Evolutionary conservation across 2,888 invertebrate species (phyloP).

Genomic region (Phytoseiulus persimilis): DNA sequence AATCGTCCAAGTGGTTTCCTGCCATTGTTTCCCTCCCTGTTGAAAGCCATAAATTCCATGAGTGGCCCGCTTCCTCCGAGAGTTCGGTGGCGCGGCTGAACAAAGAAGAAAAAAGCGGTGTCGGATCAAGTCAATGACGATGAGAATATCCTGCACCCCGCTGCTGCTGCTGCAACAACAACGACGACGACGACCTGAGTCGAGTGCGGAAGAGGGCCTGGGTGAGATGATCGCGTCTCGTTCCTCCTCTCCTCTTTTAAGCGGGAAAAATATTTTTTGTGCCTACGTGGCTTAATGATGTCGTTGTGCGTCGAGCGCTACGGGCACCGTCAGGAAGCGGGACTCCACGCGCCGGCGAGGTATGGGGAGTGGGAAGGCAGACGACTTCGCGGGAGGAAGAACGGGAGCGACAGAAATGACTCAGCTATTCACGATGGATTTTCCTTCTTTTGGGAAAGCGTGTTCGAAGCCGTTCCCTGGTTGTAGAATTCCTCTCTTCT

Average conservation of each 20-base stretch:
- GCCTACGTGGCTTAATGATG: background rate
- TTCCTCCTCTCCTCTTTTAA: background rate
- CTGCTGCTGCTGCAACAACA: background rate
- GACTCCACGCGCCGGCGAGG: background rate
- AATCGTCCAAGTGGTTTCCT: background rate
- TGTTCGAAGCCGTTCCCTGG: background rate
- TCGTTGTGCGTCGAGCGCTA: background rate
- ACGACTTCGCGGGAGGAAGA: background rate
- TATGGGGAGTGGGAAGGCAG: background rate
- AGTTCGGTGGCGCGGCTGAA: background rate
- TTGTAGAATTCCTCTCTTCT: background rate
- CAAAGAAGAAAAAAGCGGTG: background rate
- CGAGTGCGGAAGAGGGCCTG: background rate
- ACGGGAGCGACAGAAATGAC: background rate
- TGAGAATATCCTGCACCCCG: background rate
- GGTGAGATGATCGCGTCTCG: background rate
- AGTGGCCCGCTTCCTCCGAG: background rate
- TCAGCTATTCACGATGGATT: background rate
- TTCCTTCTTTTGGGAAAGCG: background rate
- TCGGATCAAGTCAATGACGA: background rate
- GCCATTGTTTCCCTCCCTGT: background rate
- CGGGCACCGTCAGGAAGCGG: background rate
- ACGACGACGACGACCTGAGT: background rate
- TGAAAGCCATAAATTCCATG: background rate
- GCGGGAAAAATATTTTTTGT: background rate